Evolutionary conservation across 2,113 vertebrate genomes (phyloP).

Genomic region (Laticauda laticaudata): DNA sequence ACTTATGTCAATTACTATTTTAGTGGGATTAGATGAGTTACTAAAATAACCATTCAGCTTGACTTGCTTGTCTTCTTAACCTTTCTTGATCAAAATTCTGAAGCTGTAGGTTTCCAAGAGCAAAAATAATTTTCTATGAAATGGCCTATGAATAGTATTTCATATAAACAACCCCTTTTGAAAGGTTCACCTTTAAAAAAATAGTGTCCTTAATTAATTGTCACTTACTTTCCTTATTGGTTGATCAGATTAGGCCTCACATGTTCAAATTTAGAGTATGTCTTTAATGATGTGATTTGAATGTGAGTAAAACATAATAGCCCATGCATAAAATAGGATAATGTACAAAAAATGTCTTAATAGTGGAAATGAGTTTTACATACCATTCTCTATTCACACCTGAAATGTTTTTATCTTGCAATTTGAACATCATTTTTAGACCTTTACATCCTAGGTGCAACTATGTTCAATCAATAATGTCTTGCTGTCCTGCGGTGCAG

Average conservation of each 20-base stretch:
- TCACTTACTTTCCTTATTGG: neutral
- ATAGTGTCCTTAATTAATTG: neutral
- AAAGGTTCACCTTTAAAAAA: neutral
- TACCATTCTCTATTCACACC: neutral
- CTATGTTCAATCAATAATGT: neutral
- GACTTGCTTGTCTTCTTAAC: neutral
- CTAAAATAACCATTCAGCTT: neutral
- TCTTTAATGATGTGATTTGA: neutral
- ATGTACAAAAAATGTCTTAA: neutral
- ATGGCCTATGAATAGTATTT: neutral
- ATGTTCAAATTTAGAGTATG: neutral
- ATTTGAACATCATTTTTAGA: neutral
- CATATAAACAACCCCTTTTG: neutral
- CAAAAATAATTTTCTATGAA: neutral
- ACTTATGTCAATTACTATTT: neutral
- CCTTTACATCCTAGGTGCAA: neutral
- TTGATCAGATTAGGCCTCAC: neutral
- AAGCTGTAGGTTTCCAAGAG: neutral
- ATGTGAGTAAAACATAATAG: neutral
- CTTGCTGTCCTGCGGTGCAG: neutral
- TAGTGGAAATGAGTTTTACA: neutral
- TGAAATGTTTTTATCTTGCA: neutral
- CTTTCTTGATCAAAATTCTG: neutral
- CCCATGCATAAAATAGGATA: neutral
- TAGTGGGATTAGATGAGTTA: neutral